Evolutionary conservation across 2,888 invertebrate genomes (phyloP).

Genomic region (Drosophila demipolita): DNA sequence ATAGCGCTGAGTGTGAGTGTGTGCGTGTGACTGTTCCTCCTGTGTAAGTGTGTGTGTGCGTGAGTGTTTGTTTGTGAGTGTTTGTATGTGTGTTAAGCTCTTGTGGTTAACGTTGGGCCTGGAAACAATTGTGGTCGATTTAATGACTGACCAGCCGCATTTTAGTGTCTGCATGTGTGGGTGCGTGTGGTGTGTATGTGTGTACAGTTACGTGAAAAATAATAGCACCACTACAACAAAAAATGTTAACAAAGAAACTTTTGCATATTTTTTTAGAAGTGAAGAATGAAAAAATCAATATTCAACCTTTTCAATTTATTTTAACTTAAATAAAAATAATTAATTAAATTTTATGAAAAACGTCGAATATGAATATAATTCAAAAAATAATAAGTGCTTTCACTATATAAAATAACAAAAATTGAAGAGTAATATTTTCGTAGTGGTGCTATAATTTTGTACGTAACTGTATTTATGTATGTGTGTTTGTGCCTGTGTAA

Average conservation of each 20-base stretch:
- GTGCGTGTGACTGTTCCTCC: neutral
- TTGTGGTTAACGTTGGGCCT: constrained; percentile 42
- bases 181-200: neutral
- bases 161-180: constrained; percentile 1
- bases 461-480: neutral
- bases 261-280: neutral
- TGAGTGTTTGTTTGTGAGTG: neutral
- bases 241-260: neutral
- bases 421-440: neutral
- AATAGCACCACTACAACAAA: neutral
- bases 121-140: constrained; percentile 43
- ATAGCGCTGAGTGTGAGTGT: constrained; percentile 4
- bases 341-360: neutral
- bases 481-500: constrained; percentile 7
- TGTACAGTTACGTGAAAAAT: neutral
- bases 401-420: neutral
- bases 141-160: constrained; percentile 39
- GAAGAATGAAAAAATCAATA: neutral
- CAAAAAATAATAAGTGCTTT: neutral
- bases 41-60: neutral
- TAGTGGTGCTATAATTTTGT: neutral
- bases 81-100: constrained; percentile 2
- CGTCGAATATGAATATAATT: neutral
- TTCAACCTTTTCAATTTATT: neutral
- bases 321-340: neutral